Conservation (phyloP, 2,113 vertebrate species). For the Alligator sinensis region DNA sequence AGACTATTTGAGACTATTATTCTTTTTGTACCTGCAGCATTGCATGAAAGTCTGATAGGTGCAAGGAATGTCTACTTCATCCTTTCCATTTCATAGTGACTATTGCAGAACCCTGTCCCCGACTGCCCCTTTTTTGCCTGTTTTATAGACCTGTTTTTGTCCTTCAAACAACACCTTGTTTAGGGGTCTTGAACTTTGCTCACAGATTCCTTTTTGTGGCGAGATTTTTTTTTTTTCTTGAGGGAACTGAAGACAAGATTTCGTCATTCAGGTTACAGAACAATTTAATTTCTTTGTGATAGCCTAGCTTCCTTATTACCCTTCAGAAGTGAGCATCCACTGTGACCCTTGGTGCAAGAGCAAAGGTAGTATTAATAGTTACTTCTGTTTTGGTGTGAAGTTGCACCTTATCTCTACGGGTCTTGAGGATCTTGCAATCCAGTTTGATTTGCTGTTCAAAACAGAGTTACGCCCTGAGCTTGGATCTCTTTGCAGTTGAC, state of each 20-base stretch:
- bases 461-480: rapidly evolving
- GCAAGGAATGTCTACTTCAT: rapidly evolving
- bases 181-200: background rate
- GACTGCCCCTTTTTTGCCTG: rapidly evolving
- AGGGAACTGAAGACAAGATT: background rate
- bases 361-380: background rate
- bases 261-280: background rate
- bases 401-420: background rate
- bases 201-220: background rate
- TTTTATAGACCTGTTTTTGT: background rate
- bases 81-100: no score
- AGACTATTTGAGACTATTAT: no score
- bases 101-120: background rate
- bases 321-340: background rate
- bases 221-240: background rate
- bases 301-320: background rate
- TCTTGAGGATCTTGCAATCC: rapidly evolving
- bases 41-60: background rate
- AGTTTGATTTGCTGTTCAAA: rapidly evolving
- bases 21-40: background rate
- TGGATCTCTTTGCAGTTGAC: background rate
- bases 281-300: background rate
- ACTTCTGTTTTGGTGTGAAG: background rate
- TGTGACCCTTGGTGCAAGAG: background rate
- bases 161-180: no score